A percentile compares a stretch with the other conserved stretches of the same genome.
Evolutionary conservation across 2,113 vertebrate species (phyloP).

Genomic region (Stictonetta naevosa): DNA sequence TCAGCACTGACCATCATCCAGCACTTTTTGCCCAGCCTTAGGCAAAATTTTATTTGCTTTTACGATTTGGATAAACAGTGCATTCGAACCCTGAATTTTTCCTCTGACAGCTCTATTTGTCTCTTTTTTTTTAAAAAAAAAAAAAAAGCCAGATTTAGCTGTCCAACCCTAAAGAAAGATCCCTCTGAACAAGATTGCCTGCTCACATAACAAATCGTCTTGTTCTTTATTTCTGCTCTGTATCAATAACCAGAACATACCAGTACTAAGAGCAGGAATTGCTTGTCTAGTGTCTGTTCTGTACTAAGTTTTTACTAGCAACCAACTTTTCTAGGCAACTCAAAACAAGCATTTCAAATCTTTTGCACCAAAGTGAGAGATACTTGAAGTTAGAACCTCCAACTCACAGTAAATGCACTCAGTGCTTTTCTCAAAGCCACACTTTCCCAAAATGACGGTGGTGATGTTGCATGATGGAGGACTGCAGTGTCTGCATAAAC

Average conservation of each 20-base stretch:
- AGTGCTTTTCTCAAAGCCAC: not conserved
- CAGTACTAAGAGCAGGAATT: not conserved
- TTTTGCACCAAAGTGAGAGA: not conserved
- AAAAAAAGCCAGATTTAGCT: not conserved
- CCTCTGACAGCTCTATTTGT: not conserved
- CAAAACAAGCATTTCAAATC: not conserved
- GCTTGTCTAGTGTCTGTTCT: not conserved
- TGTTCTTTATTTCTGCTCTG: not conserved
- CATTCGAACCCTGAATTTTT: not conserved
- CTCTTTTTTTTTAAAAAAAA: not conserved
- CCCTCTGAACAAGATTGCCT: not conserved
- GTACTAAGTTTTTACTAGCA: not conserved
- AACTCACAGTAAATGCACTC: not conserved
- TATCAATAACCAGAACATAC: not conserved
- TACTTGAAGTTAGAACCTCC: not conserved
- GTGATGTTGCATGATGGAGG: not conserved
- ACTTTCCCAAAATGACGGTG: not conserved
- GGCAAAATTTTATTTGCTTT: not conserved
- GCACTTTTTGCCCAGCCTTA: not conserved
- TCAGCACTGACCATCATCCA: not conserved
- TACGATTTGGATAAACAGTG: not conserved
- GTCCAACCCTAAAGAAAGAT: not conserved
- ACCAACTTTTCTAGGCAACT: constrained; percentile 21
- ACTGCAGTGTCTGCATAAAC: not conserved
- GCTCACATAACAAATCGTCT: not conserved